Evolutionary conservation across 2,113 vertebrate genomes (phyloP).

Genomic region (Anolis carolinensis): DNA sequence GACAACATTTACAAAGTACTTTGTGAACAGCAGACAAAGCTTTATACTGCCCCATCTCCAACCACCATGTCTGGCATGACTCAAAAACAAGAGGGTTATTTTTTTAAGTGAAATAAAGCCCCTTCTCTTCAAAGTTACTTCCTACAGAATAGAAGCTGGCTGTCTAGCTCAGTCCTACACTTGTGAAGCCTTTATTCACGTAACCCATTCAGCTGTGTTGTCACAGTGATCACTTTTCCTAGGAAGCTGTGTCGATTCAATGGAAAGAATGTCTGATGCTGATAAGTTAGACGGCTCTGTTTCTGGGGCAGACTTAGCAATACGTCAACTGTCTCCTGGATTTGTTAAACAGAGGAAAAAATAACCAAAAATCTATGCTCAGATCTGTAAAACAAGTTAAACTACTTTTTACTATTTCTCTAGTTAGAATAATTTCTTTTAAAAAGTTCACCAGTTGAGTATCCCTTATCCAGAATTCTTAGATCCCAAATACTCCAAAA

Average conservation of each 20-base stretch:
- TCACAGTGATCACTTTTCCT: constrained; percentile 6
- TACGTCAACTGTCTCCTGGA: not conserved
- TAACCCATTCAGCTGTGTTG: constrained; percentile 36
- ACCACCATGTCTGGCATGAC: constrained; percentile 28
- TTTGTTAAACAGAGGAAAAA: constrained; percentile 4
- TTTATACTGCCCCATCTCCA: not conserved
- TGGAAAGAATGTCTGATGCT: constrained; percentile 10
- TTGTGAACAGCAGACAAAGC: constrained; percentile 42
- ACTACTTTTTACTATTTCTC: not conserved
- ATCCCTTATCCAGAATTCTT: no score
- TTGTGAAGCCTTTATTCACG: constrained; percentile 39
- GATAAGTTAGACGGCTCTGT: not conserved
- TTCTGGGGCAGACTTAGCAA: not conserved
- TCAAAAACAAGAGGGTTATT: constrained; percentile 36
- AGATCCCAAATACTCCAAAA: no score
- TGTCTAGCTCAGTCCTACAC: constrained; percentile 18
- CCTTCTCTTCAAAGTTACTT: constrained; percentile 39
- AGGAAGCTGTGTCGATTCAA: not conserved
- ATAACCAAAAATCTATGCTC: not conserved
- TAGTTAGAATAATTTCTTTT: not conserved
- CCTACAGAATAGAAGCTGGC: constrained; percentile 28
- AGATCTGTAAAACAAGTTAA: not conserved
- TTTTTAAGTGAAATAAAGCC: constrained; percentile 18
- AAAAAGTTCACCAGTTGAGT: not conserved
- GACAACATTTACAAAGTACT: constrained; percentile 48